Conservation (phyloP, 2,888 invertebrate species). For the Chrysolina americana region DNA sequence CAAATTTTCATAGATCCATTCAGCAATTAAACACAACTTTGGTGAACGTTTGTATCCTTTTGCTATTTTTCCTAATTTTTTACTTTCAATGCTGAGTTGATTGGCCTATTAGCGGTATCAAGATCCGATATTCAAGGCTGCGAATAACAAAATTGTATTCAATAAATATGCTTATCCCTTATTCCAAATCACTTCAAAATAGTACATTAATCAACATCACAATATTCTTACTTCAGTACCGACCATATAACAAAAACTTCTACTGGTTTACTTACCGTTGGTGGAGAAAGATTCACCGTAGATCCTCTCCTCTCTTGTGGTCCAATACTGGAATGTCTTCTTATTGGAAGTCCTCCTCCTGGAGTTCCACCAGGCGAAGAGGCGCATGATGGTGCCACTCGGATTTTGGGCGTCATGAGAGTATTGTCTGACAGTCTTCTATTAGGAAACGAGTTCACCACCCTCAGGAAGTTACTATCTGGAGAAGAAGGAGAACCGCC, state of each 20-base stretch:
- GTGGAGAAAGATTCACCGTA: conserved; percentile 88
- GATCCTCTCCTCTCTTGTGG: conserved; percentile 90
- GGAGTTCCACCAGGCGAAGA: conserved; percentile 84
- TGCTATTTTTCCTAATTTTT: no score
- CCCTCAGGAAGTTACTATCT: conserved; percentile 89
- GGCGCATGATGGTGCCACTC: conserved; percentile 90
- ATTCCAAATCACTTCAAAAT: not conserved
- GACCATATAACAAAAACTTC: not conserved
- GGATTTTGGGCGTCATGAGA: conserved; percentile 90
- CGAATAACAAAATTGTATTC: no score
- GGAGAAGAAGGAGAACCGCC: conserved; percentile 88
- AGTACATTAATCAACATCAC: conserved; percentile 11
- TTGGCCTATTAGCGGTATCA: no score
- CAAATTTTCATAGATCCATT: no score
- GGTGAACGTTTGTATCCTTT: no score
- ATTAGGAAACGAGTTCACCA: conserved; percentile 85
- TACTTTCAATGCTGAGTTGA: no score
- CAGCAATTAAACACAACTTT: no score
- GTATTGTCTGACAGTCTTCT: conserved; percentile 93
- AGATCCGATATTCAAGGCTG: no score
- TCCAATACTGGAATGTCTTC: conserved; percentile 92
- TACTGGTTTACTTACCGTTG: conserved; percentile 79
- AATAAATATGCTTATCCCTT: no score
- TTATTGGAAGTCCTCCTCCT: conserved; percentile 84
- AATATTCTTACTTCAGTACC: not conserved